Conservation (phyloP, 2,888 invertebrate species). For the Stenoptilia bipunctidactyla region DNA sequence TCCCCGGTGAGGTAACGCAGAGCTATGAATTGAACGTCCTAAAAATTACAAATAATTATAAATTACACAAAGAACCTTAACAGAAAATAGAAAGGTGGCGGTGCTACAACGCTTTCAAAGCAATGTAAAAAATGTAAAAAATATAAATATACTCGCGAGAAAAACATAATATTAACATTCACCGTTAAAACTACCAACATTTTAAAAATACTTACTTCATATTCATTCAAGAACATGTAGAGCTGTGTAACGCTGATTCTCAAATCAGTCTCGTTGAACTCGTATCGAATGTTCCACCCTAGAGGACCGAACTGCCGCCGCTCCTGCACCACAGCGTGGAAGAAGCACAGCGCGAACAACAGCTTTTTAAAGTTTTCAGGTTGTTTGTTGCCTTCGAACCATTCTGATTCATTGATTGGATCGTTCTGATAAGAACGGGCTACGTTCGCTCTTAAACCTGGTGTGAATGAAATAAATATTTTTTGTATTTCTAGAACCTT, state of each 20-base stretch:
- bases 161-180: no score
- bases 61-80: no score
- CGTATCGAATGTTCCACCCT: constrained; percentile 96
- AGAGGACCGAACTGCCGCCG: constrained; percentile 91
- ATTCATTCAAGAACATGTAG: constrained; percentile 87
- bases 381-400: constrained; percentile 88
- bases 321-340: constrained; percentile 94
- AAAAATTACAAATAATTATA: no score
- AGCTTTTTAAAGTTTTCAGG: constrained; percentile 84
- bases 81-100: no score
- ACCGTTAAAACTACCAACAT: no score
- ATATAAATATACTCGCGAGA: no score
- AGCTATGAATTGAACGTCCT: constrained; percentile 88
- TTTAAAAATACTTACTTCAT: constrained; percentile 60
- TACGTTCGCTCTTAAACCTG: constrained; percentile 83
- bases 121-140: no score
- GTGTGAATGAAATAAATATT: no score
- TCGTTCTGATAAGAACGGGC: constrained; percentile 87
- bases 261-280: constrained; percentile 95
- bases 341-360: constrained; percentile 91
- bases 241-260: constrained; percentile 90
- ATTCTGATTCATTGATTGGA: constrained; percentile 88
- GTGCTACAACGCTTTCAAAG: no score
- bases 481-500: no score
- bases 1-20: constrained; percentile 92